Evolutionary conservation across 2,888 invertebrate genomes (phyloP).

Genomic region (Pecten maximus): DNA sequence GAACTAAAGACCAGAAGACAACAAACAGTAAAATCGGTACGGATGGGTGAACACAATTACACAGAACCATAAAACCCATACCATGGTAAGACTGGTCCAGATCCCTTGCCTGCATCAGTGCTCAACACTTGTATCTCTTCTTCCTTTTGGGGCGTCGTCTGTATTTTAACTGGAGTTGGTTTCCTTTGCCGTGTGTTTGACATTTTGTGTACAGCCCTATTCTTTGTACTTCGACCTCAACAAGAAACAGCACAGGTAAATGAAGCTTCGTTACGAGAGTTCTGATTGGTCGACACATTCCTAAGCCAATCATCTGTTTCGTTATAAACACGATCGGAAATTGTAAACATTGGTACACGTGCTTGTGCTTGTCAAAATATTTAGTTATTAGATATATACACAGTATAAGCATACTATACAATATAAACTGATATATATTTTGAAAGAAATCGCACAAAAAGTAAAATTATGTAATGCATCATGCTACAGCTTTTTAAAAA

Average conservation of each 20-base stretch:
- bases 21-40: no score
- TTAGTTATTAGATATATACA: no score
- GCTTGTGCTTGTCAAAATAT: slow-evolving; percentile 3
- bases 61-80: neutral
- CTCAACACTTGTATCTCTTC: slow-evolving; percentile 1
- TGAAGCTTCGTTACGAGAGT: neutral
- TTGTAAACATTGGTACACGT: slow-evolving; percentile 4
- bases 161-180: neutral
- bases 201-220: neutral
- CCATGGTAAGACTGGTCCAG: slow-evolving; percentile 15
- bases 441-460: no score
- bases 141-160: neutral
- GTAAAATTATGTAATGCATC: no score
- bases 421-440: no score
- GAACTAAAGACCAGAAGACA: no score
- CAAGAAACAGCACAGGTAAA: neutral
- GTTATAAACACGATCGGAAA: slow-evolving; percentile 5
- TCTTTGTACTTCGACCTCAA: neutral
- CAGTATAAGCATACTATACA: no score
- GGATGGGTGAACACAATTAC: neutral
- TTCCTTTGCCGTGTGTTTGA: neutral
- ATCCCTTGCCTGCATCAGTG: neutral
- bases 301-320: neutral
- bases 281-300: neutral
- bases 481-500: no score